Evolutionary conservation across 2,113 vertebrate species (phyloP), one percentile per base, ranked within the genome.

Genomic region (Lophura nycthemera): DNA sequence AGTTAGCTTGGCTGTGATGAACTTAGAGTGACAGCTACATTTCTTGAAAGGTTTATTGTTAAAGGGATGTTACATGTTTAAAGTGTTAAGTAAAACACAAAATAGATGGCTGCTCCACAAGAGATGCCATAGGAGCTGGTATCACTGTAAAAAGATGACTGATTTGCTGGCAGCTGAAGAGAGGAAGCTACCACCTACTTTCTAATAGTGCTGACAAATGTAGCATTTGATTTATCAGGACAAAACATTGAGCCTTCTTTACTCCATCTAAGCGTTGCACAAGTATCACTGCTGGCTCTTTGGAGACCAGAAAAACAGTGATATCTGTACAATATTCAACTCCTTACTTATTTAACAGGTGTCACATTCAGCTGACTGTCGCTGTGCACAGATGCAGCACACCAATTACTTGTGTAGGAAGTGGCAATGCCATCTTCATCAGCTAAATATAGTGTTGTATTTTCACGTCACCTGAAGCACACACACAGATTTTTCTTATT

Each of bases 391-490:
- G 94, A 85, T 82, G 69, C 90, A 88, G 85, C 88, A 95, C 77
- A 89, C 56, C 88, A 92, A 95, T 93, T 97, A 95, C 74, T 76
- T 84, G 90, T 0, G 94, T 95, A 92, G 97, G 97, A 93, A 79
- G 96, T 15, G 45, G 84, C 79, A 95, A 42, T 0, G n/a, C 83
- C 88, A 73, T 13, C 86, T 94, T 50, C 67, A 89, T 86, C 92
- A 63, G 75, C 73, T 96, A 97, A 96, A 89, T 92, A 95, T 79
- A 97, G 94, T 69, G 78, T 20, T 93, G 83, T 87, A 72, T 91
- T 86, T 91, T 82, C 88, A 83, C n/a, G 32, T 64, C 86, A 95
- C 74, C 72, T 64, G 21, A 91, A 94, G 59, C 11, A 81, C 91
- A 80, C 43, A 65, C 34, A 36, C 47, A 38, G 30, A 20, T 50